Evolutionary conservation across 2,113 vertebrate genomes (phyloP).

Genomic region (Etheostoma spectabile): DNA sequence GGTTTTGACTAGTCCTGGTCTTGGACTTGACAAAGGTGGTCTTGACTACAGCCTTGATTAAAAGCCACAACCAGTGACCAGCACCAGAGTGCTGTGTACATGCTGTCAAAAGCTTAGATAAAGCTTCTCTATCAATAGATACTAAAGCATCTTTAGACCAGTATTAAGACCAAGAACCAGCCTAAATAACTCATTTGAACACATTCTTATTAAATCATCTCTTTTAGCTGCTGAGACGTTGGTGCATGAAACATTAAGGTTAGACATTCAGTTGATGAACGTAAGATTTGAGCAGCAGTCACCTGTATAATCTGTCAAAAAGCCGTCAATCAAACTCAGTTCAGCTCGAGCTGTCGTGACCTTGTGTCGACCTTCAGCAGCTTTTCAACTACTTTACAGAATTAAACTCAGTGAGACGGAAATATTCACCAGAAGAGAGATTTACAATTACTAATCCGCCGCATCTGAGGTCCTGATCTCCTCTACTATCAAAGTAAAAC

Average conservation of each 20-base stretch:
- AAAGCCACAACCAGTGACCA: no score
- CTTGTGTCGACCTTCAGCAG: slow-evolving; percentile 13
- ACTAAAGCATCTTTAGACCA: not conserved
- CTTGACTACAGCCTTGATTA: no score
- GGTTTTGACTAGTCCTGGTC: no score
- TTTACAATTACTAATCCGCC: no score
- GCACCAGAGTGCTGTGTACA: no score
- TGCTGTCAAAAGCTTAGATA: no score
- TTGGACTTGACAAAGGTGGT: no score
- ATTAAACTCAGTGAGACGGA: slow-evolving; percentile 14
- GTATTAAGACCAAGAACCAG: not conserved
- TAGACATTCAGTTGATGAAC: not conserved
- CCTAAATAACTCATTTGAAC: no score
- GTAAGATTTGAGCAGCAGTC: not conserved
- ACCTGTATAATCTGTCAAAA: not conserved
- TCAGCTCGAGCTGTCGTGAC: not conserved
- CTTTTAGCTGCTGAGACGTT: not conserved
- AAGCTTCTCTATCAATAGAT: no score
- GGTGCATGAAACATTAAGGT: not conserved
- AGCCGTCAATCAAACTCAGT: not conserved
- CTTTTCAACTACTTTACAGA: slow-evolving; percentile 6
- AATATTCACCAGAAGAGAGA: not conserved
- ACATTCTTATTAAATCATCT: no score
- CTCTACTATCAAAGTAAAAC: no score
- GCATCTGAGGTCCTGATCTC: no score